These are phyloP conservation scores for Camptogramma bilineatum DNA, from an alignment of 2,888 invertebrate species.

Conservation along the genomic window DNA sequence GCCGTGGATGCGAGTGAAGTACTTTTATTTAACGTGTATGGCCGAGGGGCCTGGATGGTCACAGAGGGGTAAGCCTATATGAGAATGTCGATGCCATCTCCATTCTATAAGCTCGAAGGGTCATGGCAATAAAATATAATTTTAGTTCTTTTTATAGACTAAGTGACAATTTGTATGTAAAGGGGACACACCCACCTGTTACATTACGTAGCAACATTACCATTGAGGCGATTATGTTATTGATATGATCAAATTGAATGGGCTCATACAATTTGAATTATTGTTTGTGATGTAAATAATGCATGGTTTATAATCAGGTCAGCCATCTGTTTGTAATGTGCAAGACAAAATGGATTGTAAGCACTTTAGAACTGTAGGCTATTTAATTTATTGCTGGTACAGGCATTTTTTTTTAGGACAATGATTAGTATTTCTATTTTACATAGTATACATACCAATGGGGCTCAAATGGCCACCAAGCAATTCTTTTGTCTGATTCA, in stretches of 20 bases:
- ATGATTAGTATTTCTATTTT: background rate
- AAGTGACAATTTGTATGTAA: slow-evolving; percentile 39
- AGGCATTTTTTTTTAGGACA: slow-evolving; percentile 1
- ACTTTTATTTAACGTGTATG: no score
- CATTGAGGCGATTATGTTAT: slow-evolving; percentile 1
- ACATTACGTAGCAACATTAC: slow-evolving; percentile 23
- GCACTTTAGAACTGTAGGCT: slow-evolving; percentile 1
- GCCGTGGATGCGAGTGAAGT: no score
- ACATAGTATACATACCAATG: background rate
- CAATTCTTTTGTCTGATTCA: no score
- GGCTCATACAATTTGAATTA: slow-evolving; percentile 20
- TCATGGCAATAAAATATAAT: slow-evolving; percentile 26
- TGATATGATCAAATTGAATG: slow-evolving; percentile 19
- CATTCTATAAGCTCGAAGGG: no score
- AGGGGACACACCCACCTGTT: slow-evolving; percentile 34
- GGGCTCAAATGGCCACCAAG: no score
- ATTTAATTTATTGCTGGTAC: slow-evolving; percentile 3
- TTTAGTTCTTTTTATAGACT: slow-evolving; percentile 35
- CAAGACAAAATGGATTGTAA: slow-evolving; percentile 17
- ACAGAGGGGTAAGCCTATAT: no score
- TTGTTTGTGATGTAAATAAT: slow-evolving; percentile 28
- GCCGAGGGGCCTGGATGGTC: no score
- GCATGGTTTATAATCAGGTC: slow-evolving; percentile 23
- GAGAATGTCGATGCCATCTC: no score
- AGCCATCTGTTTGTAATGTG: slow-evolving; percentile 19